Evolutionary conservation across 2,888 invertebrate genomes (phyloP), one percentile per base, ranked within the genome.

Genomic region (Macrosiphum euphorbiae): DNA sequence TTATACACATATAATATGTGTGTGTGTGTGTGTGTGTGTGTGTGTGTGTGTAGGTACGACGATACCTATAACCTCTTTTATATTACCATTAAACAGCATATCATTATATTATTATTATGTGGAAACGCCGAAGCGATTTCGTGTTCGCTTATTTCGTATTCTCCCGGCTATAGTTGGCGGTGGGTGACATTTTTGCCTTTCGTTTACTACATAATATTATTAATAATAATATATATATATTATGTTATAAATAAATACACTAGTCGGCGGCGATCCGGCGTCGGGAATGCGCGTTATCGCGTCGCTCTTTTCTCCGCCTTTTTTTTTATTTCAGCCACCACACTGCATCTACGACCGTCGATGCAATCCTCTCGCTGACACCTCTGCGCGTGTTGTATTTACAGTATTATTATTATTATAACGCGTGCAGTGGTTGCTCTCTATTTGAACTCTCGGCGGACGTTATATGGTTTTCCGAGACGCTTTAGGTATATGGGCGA

Each of bases 111-210:
- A n/a, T n/a, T n/a, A 67, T 52, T 13, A 20, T 55, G 5, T n/a
- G 35, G 92, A 88, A 88, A 92, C 78, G 78, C 50, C 24, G 41
- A 84, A 93, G 89, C 84, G 88, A 93, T 93, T 89, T 85, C 92
- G 41, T 41, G 84, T 93, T 55, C 16, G 26, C 47, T n/a, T 85
- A 8, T 78, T 35, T 47, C 47, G 44, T 47, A 44, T 78, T 55
- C 3, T 55, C 78, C 26, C 20, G 10, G 20, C 11, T 55, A 52
- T 52, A 16, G 4, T 4, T 24, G n/a, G 24, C 24, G 50, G 24
- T n/a, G 50, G 8, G 28, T n/a, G 50, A 50, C 87, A 41, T 44
- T 55, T 86, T 85, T 41, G 85, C 28, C 26, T 58, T 47, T 86
- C 44, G 24, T 86, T 58, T 47, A 24, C 24, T 7, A 5, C 20